phyloP scores from a whole-genome alignment of 1,140 invertebrate species.

The Magallana angulata region DNA sequence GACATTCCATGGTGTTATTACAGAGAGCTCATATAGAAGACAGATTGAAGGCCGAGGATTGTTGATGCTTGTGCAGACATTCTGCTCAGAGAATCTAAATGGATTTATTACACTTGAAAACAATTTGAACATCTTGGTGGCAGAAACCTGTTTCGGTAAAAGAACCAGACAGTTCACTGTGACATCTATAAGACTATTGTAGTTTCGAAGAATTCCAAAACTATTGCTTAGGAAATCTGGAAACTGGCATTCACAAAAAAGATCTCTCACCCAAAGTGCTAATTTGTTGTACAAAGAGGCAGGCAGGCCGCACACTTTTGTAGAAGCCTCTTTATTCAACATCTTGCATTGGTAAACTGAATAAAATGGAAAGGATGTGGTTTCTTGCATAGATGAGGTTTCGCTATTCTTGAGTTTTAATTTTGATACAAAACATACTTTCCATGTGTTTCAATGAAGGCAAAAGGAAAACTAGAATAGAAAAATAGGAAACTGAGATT shows the following conservation, averaged over 20 bases:
- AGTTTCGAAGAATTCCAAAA: too few relatives aligned
- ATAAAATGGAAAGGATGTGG: constrained; percentile 32
- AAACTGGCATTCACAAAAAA: constrained; percentile 6
- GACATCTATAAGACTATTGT: too few relatives aligned
- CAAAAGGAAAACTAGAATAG: constrained; percentile 14
- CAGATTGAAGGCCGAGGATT: too few relatives aligned
- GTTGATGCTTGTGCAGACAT: too few relatives aligned
- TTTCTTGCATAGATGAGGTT: neutral
- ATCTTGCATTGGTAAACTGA: constrained; percentile 31
- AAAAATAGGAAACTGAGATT: neutral
- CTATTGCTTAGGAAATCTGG: neutral
- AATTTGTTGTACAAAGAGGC: constrained; percentile 31
- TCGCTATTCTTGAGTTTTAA: constrained; percentile 34
- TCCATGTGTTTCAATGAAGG: constrained; percentile 17
- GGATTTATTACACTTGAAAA: too few relatives aligned
- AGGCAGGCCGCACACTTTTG: neutral
- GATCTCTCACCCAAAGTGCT: neutral
- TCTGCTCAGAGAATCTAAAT: too few relatives aligned
- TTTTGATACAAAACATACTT: constrained; percentile 28
- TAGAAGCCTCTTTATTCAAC: neutral
- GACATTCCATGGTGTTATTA: too few relatives aligned
- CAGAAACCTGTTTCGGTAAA: too few relatives aligned
- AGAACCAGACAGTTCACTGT: too few relatives aligned
- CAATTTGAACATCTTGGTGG: too few relatives aligned
- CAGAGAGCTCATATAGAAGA: too few relatives aligned